These are phyloP conservation scores for Lysandra coridon DNA, from an alignment of 2,888 invertebrate genomes.

Conservation along the genomic window DNA sequence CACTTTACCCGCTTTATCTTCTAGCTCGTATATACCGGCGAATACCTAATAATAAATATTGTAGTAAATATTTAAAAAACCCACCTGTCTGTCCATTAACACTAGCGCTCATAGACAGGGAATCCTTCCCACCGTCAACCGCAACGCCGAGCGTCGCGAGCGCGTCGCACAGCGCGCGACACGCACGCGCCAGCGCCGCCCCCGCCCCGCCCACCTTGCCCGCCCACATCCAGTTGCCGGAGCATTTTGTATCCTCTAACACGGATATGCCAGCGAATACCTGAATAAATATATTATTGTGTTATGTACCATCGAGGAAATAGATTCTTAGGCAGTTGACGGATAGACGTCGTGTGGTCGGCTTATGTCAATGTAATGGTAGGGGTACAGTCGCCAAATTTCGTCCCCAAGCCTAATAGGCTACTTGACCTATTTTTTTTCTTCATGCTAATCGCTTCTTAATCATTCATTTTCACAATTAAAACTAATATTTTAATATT, in stretches of 20 bases:
- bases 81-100: constrained; percentile 82
- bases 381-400: too few relatives aligned
- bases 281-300: constrained; percentile 45
- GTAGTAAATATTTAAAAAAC: neutral
- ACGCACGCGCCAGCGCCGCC: constrained; percentile 91
- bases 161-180: constrained; percentile 91
- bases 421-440: too few relatives aligned
- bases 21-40: constrained; percentile 82
- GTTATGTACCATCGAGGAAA: too few relatives aligned
- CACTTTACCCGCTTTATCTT: constrained; percentile 96
- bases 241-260: constrained; percentile 95
- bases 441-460: too few relatives aligned
- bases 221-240: constrained; percentile 99
- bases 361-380: too few relatives aligned
- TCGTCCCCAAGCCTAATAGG: too few relatives aligned
- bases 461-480: too few relatives aligned
- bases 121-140: constrained; percentile 98
- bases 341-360: too few relatives aligned
- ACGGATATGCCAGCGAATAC: constrained; percentile 84
- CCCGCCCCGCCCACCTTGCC: constrained; percentile 97
- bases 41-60: constrained; percentile 70
- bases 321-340: too few relatives aligned
- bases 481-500: too few relatives aligned
- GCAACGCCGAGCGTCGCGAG: constrained; percentile 92
- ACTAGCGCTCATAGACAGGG: constrained; percentile 97